Evolutionary conservation across 1,140 invertebrate species (phyloP), one percentile per base, ranked within the genome.

Genomic region (Drosophila kepulauana): DNA sequence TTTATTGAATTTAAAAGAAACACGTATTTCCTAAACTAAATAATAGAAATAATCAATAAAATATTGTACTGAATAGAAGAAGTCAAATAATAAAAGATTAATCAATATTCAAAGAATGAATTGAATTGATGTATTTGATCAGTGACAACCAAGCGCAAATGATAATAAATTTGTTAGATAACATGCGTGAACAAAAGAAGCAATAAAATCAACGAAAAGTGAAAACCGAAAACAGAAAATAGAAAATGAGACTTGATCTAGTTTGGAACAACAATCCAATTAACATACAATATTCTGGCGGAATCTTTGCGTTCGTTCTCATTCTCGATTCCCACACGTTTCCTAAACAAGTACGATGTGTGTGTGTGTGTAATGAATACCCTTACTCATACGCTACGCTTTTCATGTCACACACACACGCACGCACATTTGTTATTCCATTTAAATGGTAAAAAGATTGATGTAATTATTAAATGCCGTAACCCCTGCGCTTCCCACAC

Each of bases 371-470:
- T 43, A 43, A 43, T 43, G 48, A 49, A 49, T 49, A 49, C 48
- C 48, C 48, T 2, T 28, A 11, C 48, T 49, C 16, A 28, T 5
- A 11, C 38, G 11, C 20, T 28, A n/a, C 15, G 25, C 35, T 13
- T 54, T 61, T 46, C 20, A 48, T 54, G 51, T 54, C 41, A 15
- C 51, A 46, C 13, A 58, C 15, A 71, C 20, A 20, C 2, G 20
- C 51, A 46, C 13, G 49, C 15, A 71, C 75, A 61, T 56, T 82
- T 79, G 66, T 71, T 79, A 82, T 82, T 69, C 56, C 68, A 78
- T 78, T 78, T 73, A 86, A 85, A 85, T 86, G 75, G 78, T 67
- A 75, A 86, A 68, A 66, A 72, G 82, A 85, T 86, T 86, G 82
- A 86, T 85, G 82, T 86, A 85, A 85, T 86, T 86, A 86, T 81